A percentile compares a stretch with the other conserved stretches of the same genome.
Conservation (phyloP, 2,888 invertebrate genomes). For the Cybosia mesomella region DNA sequence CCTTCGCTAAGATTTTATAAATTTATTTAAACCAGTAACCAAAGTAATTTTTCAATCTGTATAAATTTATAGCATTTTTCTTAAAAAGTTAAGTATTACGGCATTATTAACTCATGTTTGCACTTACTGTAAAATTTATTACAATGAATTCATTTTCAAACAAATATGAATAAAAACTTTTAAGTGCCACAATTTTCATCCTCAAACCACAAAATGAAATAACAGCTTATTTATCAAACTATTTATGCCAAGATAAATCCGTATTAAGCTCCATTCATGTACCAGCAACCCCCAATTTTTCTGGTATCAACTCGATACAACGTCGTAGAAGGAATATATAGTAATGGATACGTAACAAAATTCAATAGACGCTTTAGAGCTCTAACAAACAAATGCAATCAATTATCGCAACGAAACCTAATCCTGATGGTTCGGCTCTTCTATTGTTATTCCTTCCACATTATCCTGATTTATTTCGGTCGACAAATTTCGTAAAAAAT, state of each 20-base stretch:
- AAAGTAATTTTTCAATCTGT: too few species aligned
- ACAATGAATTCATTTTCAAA: too few species aligned
- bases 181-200: not conserved
- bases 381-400: constrained; percentile 52
- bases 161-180: too few species aligned
- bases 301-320: constrained; percentile 32
- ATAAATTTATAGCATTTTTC: too few species aligned
- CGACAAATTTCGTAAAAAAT: constrained; percentile 27
- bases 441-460: constrained; percentile 35
- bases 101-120: too few species aligned
- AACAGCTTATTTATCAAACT: constrained; percentile 21
- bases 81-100: too few species aligned
- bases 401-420: constrained; percentile 43
- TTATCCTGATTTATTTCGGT: constrained; percentile 38
- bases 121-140: too few species aligned
- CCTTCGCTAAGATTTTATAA: too few species aligned
- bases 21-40: too few species aligned
- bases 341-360: constrained; percentile 45
- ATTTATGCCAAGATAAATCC: constrained; percentile 26
- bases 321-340: constrained; percentile 19
- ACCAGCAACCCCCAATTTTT: constrained; percentile 34
- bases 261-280: constrained; percentile 22
- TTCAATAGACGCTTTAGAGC: constrained; percentile 49
- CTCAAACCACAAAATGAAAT: not conserved
- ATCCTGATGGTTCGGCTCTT: constrained; percentile 32